These are phyloP conservation scores for Ichneumoninae sp. DNA, from an alignment of 2,888 invertebrate genomes.

Conservation along the genomic window DNA sequence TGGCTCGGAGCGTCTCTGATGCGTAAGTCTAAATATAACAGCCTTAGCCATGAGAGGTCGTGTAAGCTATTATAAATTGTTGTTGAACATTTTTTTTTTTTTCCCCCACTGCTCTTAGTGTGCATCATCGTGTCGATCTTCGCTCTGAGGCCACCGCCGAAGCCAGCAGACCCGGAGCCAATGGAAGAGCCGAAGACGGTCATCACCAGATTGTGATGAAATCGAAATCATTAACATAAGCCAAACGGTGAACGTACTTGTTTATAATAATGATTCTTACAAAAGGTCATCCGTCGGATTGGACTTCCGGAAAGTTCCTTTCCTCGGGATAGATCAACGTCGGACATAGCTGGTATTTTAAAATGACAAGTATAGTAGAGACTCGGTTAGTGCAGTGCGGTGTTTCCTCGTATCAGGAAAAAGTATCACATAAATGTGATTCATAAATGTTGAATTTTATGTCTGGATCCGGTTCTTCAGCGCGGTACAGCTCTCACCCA, in stretches of 20 bases:
- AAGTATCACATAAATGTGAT: not conserved
- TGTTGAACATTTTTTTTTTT: not conserved
- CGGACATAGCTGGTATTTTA: not conserved
- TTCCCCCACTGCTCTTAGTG: slow-evolving; percentile 63
- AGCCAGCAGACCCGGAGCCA: slow-evolving; percentile 60
- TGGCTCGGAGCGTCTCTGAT: slow-evolving; percentile 76
- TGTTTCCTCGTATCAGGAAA: not conserved
- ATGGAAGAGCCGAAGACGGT: slow-evolving; percentile 56
- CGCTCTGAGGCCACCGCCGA: slow-evolving; percentile 59
- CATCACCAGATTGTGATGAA: slow-evolving; percentile 58
- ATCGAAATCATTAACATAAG: not conserved
- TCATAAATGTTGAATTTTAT: not conserved
- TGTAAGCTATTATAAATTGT: not conserved
- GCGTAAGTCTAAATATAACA: slow-evolving; percentile 69
- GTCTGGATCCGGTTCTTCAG: not conserved
- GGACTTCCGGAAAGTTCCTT: slow-evolving; percentile 15
- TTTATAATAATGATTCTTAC: not conserved
- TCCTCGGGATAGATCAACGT: not conserved
- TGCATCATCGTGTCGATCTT: slow-evolving; percentile 72
- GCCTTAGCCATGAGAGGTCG: not conserved
- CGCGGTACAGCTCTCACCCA: not conserved
- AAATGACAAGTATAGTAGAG: not conserved
- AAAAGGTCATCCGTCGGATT: not conserved
- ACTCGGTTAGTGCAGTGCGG: not conserved
- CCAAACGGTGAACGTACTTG: slow-evolving; percentile 38